phyloP scores from a whole-genome alignment of 2,113 vertebrate genomes.

The Microtus montanus region DNA sequence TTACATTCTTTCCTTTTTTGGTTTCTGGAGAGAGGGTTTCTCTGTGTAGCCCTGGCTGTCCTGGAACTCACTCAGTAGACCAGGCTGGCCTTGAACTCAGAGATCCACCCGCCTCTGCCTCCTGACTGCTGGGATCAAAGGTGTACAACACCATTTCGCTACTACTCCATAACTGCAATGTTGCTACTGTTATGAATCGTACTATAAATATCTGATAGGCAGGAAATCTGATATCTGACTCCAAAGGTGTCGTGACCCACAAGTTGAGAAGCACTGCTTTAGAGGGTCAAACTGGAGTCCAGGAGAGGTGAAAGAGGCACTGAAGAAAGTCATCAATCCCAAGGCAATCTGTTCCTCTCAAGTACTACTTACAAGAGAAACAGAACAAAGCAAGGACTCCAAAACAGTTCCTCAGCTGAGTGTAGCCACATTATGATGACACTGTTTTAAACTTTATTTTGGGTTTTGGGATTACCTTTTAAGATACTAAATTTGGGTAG shows the following conservation, averaged over 20 bases:
- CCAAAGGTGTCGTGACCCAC: not conserved
- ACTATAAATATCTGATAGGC: not conserved
- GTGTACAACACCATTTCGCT: not conserved
- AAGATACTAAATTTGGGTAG: not conserved
- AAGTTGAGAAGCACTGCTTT: not conserved
- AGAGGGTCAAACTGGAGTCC: not conserved
- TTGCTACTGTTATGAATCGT: not conserved
- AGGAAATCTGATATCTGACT: not conserved
- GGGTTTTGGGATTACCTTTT: conserved; percentile 56
- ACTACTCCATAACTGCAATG: not conserved
- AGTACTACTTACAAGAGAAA: not conserved
- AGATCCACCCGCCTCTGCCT: no score
- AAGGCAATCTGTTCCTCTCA: not conserved
- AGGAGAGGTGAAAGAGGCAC: conserved; percentile 34
- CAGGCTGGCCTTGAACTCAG: no score
- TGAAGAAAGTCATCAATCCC: not conserved
- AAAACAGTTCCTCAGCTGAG: conserved; percentile 48
- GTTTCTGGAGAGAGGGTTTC: no score
- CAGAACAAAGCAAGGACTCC: not conserved
- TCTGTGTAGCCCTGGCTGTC: no score
- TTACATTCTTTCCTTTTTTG: no score
- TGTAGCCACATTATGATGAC: conserved; percentile 22
- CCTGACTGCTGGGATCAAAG: no score
- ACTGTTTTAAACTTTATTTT: conserved; percentile 59
- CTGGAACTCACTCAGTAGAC: no score